These are phyloP conservation scores for Monochamus saltuarius DNA, from an alignment of 1,140 invertebrate genomes.

Conservation along the genomic window DNA sequence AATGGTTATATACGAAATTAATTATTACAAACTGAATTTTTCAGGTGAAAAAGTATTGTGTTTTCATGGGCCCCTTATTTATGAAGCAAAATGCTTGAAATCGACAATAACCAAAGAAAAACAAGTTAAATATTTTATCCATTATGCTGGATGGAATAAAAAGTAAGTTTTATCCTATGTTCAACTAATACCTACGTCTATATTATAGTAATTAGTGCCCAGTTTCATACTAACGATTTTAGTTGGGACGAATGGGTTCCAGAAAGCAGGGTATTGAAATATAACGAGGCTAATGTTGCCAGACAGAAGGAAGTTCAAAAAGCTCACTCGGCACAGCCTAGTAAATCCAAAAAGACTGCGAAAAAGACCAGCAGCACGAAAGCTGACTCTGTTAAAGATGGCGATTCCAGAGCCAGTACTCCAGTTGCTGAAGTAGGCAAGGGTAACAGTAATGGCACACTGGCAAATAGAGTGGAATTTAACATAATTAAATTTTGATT, in stretches of 20 bases:
- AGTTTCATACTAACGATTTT: conserved; percentile 42
- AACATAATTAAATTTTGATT: not conserved
- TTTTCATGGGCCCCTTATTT: conserved; percentile 92
- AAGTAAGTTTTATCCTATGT: conserved; percentile 71
- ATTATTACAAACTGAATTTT: conserved; percentile 40
- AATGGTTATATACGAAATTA: conserved; percentile 2
- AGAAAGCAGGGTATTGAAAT: conserved; percentile 88
- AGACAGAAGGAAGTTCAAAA: conserved; percentile 87
- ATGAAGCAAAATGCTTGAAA: conserved; percentile 94
- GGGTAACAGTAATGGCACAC: conserved; percentile 22
- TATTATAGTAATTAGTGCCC: conserved; percentile 7
- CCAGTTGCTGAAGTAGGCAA: conserved; percentile 52
- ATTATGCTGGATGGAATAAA: conserved; percentile 98
- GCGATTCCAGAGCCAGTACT: conserved; percentile 67
- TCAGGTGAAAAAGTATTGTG: conserved; percentile 93
- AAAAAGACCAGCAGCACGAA: conserved; percentile 33
- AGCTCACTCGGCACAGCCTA: conserved; percentile 73
- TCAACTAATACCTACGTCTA: not conserved
- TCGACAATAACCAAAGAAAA: conserved; percentile 79
- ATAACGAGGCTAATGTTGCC: conserved; percentile 87
- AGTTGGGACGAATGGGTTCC: conserved; percentile 99
- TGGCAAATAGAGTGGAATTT: not conserved
- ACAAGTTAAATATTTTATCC: conserved; percentile 88
- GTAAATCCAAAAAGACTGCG: conserved; percentile 61
- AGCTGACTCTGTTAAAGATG: conserved; percentile 54